Base-by-base conservation (phyloP, 2,113 vertebrate genomes). In the Phycodurus eques region DNA sequence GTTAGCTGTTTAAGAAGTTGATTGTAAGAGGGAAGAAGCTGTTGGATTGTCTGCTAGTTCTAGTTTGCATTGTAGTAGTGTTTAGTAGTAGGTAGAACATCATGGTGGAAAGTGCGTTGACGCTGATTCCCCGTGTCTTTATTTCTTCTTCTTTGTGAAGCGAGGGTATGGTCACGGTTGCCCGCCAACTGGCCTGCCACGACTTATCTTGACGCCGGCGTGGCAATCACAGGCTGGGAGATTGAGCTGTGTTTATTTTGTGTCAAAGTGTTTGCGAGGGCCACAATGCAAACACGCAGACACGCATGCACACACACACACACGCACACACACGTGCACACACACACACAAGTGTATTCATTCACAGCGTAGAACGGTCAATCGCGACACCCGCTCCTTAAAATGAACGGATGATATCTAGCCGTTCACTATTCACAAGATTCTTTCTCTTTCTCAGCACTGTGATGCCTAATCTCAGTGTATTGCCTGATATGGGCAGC, bases 331-430 rank as follows among this genome's bases (percentile, higher is more conserved):
- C 17, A 22, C n/a, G n/a, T n/a, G n/a, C n/a, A n/a, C 43, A 53
- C 54, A 56, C 57, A 77, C 69, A 72, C 74, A 79, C 69, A 53
- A 9, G 27, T n/a, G 74, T 61, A 77, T 70, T 79, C 79, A 81
- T 80, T 72, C 76, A 74, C 74, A 64, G 71, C 46, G 57, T 69
- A 60, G 66, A 85, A 84, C 77, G 71, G 85, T 91, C 88, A 91
- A 85, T 91, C 90, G 86, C 73, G 74, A 68, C 51, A 78, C 59
- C 14, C 80, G 65, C 79, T 89, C 83, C 85, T 91, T 87, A 87
- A 92, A 93, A 93, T 89, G 88, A 88, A 87, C 88, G 88, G 83
- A 88, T 92, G 89, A 92, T 92, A 92, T 90, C 90, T 91, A 31
- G 73, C 82, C 79, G 87, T 89, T 90, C 87, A 80, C 83, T 80